These are phyloP conservation scores for Falco concolor DNA, from an alignment of 2,797 vertebrate species.

Conservation along the genomic window DNA sequence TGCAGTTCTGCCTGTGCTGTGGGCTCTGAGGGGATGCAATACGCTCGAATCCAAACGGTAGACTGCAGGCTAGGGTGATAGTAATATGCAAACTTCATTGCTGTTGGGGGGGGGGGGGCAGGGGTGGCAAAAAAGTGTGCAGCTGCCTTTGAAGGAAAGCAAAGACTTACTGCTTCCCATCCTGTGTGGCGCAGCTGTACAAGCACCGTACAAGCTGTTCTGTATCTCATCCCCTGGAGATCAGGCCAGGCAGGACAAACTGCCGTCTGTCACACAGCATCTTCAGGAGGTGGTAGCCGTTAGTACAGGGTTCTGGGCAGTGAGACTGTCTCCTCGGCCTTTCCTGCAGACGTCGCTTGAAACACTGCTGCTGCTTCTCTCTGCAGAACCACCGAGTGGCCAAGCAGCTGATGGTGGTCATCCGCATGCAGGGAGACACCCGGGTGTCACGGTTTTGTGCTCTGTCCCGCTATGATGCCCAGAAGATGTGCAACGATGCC, in stretches of 20 bases:
- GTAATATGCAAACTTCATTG: neutral
- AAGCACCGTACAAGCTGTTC: neutral
- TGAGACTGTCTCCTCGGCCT: neutral
- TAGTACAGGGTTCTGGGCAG: neutral
- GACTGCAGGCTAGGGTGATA: neutral
- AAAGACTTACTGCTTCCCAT: neutral
- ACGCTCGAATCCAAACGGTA: accelerated
- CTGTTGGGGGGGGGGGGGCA: accelerated
- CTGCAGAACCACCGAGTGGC: constrained; percentile 88
- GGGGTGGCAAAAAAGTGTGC: neutral
- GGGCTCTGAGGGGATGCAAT: neutral
- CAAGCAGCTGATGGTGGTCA: constrained; percentile 82
- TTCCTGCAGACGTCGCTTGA: constrained; percentile 17
- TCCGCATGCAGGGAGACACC: constrained; percentile 82
- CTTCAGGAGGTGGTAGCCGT: neutral
- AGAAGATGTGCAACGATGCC: constrained; percentile 84
- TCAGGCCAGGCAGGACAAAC: neutral
- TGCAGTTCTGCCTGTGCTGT: neutral
- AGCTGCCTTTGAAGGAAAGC: neutral
- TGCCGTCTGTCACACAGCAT: neutral
- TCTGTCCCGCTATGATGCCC: constrained; percentile 83
- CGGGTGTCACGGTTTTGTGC: constrained; percentile 87
- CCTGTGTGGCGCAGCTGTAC: neutral
- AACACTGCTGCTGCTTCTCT: neutral
- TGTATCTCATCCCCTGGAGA: neutral